Percentiles rank a stretch among this genome's conserved stretches.
phyloP scores from a whole-genome alignment of 2,113 vertebrate genomes.

The Spheniscus mendiculus region DNA sequence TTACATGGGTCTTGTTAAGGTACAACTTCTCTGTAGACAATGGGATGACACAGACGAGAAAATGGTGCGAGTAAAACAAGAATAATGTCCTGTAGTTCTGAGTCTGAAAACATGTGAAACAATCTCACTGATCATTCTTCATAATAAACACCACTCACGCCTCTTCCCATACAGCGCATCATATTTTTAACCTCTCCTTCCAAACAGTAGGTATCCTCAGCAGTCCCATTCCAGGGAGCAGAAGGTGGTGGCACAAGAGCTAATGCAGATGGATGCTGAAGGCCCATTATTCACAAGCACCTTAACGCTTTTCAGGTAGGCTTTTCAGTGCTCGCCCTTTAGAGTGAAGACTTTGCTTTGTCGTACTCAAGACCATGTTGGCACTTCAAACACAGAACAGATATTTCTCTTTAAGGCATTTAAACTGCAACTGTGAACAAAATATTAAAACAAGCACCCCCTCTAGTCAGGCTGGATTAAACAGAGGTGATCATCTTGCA shows the following conservation, averaged over 20 bases:
- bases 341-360: neutral
- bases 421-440: neutral
- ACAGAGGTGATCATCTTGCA: neutral
- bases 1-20: neutral
- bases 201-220: neutral
- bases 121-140: neutral
- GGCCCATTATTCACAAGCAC: neutral
- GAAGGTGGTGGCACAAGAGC: neutral
- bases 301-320: neutral
- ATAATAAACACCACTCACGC: neutral
- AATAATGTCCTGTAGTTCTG: neutral
- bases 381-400: neutral
- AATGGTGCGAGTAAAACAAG: neutral
- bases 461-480: neutral
- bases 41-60: neutral
- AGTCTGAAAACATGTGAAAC: neutral
- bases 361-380: neutral
- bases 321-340: neutral
- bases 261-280: neutral
- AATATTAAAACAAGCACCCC: neutral
- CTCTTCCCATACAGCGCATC: neutral
- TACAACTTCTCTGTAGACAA: neutral
- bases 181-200: neutral
- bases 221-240: fast-evolving
- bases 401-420: neutral